Base-by-base conservation (phyloP, 30 jellyfish, hydroid and myxozoan genomes). In the Pseudorhiza aurosa region DNA sequence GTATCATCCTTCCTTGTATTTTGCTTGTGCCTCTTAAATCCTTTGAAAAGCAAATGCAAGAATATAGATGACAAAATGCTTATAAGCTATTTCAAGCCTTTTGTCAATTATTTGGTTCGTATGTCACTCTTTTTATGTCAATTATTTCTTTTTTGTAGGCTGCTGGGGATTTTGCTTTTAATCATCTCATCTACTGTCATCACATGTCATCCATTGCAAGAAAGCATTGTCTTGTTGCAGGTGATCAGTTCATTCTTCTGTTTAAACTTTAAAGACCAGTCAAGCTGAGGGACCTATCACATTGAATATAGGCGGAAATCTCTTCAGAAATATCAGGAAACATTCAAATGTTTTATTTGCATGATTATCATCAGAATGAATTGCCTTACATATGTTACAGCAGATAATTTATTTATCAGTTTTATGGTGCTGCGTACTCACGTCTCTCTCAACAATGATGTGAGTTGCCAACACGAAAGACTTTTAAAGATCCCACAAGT, bases 151-250 rank as follows among this genome's bases (percentile, higher is more conserved):
- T 6, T 57, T 32, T 15, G 7, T 64, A 85, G 95, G 88, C 73
- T 35, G 95, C 95, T 30, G 95, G 65, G 24, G 88, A 85, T 35
- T 71, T 72, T 33, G 63, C 8, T 19, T 85, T 85, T 35, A 24
- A 17, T 18, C 24, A 63, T 42, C 50, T 14, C 45, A 29, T 85
- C 2, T 72, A 71, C 29, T 59, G 75, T 40, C 95, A 85, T 55
- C 84, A 72, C 19, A 85, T 85, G 89, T 85, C 95, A 17, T 12
- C 83, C 22, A 68, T 40, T 47, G 83, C 91, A 39, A 80, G 37
- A 45, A 71, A 62, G 72, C 95, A 85, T 55, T 58, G 85, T 53
- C 70, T 85, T 24, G 56, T 73, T 29, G 95, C 95, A 71, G 95
- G 95, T 83, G 43, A 8, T 30, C 0, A 40, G 6, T 45, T 42